Conservation (phyloP, 23 tunicate species). For the Ciona savignyi region DNA sequence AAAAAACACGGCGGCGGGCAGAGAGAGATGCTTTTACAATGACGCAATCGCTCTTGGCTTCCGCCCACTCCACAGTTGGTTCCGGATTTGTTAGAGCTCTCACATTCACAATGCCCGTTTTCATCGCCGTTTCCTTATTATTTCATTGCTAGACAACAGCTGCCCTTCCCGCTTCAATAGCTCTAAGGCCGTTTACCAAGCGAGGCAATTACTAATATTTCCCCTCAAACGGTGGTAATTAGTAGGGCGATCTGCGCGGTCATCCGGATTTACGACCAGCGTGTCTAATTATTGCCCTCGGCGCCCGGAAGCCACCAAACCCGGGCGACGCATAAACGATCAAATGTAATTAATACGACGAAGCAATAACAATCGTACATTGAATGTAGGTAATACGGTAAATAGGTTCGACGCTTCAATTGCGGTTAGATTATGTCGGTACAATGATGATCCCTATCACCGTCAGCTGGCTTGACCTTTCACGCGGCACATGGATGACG, state of each 20-base stretch:
- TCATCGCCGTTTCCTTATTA: background rate
- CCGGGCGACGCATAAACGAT: background rate
- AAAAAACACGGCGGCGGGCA: background rate
- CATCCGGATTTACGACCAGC: background rate
- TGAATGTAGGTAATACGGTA: no score
- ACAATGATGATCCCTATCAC: background rate
- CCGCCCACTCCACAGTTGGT: conserved; percentile 46
- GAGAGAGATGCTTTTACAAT: background rate
- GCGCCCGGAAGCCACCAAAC: background rate
- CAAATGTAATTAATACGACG: no score
- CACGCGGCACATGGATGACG: background rate
- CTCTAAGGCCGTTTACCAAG: background rate
- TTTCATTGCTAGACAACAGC: background rate
- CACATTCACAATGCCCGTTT: background rate
- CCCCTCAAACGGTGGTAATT: background rate
- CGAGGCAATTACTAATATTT: background rate
- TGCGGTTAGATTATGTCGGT: no score
- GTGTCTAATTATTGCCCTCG: background rate
- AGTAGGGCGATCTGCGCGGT: background rate
- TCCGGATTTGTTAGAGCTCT: conserved; percentile 39
- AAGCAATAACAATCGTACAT: no score
- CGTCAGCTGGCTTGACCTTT: background rate
- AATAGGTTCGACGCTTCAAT: no score
- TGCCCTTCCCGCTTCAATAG: background rate
- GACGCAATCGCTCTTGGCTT: conserved; percentile 20